Percentiles rank a stretch among this genome's conserved stretches.
Conservation (phyloP, 2,797 vertebrate genomes). For the Pelochelys cantorii region DNA sequence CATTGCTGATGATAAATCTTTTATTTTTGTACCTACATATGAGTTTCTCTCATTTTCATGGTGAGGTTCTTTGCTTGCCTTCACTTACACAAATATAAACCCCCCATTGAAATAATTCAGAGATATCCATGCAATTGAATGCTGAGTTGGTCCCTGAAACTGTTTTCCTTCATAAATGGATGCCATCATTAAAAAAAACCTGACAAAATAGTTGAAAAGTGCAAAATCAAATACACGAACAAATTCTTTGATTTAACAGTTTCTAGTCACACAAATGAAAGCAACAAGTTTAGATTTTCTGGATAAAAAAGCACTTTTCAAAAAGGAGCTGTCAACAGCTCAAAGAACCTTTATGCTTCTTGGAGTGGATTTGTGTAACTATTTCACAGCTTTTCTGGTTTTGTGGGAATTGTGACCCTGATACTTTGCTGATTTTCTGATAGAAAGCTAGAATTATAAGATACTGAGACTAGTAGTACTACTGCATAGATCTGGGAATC, state of each 20-base stretch:
- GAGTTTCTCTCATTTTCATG: neutral
- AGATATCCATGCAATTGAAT: neutral
- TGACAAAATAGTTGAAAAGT: neutral
- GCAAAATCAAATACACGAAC: neutral
- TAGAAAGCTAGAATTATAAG: neutral
- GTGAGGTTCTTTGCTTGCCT: neutral
- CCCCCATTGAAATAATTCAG: neutral
- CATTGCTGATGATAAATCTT: neutral
- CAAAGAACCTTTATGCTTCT: neutral
- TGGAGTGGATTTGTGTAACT: neutral
- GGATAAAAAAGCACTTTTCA: rapidly evolving
- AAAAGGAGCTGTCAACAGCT: constrained; percentile 21
- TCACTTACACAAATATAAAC: neutral
- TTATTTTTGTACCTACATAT: neutral
- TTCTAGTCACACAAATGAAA: constrained; percentile 2
- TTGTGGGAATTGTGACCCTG: constrained; percentile 1
- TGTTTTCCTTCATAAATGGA: neutral
- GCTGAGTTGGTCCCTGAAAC: neutral
- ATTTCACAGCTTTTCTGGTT: constrained; percentile 8
- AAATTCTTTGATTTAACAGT: neutral
- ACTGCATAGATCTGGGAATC: neutral
- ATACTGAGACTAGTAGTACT: neutral
- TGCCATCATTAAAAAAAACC: neutral
- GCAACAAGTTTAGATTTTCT: neutral
- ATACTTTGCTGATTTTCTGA: neutral